Evolutionary conservation across 2,797 vertebrate species (phyloP).

Genomic region (Psittacula echo): DNA sequence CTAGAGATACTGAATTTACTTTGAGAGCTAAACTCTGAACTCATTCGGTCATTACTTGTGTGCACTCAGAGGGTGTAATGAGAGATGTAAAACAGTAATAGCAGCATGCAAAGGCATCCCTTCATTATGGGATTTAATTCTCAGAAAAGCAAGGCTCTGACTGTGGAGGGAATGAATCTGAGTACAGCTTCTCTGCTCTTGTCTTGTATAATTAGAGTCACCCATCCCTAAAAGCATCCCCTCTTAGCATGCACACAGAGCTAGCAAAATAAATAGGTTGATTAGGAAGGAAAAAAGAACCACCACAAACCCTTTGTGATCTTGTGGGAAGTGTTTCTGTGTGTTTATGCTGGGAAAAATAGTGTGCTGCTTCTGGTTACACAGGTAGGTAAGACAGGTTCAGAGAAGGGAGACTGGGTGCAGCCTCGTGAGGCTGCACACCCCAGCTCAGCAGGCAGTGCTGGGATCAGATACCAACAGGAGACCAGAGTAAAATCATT

Average conservation of each 20-base stretch:
- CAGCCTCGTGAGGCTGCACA: neutral
- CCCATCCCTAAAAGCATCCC: constrained; percentile 42
- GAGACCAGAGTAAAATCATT: neutral
- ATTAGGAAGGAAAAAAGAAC: neutral
- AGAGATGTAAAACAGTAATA: constrained; percentile 19
- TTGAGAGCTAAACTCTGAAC: neutral
- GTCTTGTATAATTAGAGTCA: constrained; percentile 57
- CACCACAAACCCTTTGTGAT: neutral
- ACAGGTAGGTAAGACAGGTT: neutral
- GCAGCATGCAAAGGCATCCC: neutral
- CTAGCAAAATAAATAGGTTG: constrained; percentile 6
- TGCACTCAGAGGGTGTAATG: neutral
- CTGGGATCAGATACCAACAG: neutral
- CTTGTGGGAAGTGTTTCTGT: neutral
- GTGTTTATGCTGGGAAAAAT: neutral
- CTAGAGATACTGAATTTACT: constrained; percentile 30
- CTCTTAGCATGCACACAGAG: neutral
- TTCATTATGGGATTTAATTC: constrained; percentile 48
- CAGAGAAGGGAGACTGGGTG: neutral
- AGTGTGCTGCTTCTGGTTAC: neutral
- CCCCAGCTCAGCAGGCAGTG: neutral
- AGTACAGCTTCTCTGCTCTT: constrained; percentile 30
- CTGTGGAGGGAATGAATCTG: constrained; percentile 27
- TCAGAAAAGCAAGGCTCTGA: constrained; percentile 44
- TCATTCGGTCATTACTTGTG: neutral